Evolutionary conservation across 2,797 vertebrate genomes (phyloP).

Genomic region (Synaphobranchus kaupii): DNA sequence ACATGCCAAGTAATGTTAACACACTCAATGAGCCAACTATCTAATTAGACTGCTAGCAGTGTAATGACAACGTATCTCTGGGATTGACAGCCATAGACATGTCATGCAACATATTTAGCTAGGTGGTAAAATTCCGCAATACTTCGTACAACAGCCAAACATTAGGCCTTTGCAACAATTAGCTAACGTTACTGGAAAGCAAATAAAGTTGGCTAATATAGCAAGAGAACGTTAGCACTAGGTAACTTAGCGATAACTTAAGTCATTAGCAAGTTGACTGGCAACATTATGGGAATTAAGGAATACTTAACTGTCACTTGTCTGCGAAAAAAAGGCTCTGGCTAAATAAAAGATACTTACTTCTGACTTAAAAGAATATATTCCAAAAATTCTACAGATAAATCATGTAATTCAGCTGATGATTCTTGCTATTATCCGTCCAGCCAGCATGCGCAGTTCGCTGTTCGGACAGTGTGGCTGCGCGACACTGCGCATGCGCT

Average conservation of each 20-base stretch:
- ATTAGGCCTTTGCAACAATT: no score
- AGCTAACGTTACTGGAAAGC: no score
- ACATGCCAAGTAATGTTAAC: no score
- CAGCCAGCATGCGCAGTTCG: not conserved
- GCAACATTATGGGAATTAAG: not conserved
- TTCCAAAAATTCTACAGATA: not conserved
- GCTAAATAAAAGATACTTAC: constrained; percentile 1
- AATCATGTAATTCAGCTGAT: not conserved
- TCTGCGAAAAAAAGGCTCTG: not conserved
- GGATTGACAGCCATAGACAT: no score
- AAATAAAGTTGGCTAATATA: not conserved
- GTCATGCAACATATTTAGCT: not conserved
- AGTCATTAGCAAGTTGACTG: no score
- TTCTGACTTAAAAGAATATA: not conserved
- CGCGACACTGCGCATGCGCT: not conserved
- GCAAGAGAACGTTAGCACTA: not conserved
- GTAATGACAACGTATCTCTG: no score
- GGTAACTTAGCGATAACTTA: no score
- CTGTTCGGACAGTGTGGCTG: not conserved
- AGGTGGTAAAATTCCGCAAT: no score
- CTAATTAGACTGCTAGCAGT: no score
- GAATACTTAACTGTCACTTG: not conserved
- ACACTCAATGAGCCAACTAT: no score
- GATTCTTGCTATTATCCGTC: not conserved
- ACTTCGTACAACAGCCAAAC: no score